Base-by-base conservation (phyloP, 2,797 vertebrate genomes). In the Brachyalestes nurse region DNA sequence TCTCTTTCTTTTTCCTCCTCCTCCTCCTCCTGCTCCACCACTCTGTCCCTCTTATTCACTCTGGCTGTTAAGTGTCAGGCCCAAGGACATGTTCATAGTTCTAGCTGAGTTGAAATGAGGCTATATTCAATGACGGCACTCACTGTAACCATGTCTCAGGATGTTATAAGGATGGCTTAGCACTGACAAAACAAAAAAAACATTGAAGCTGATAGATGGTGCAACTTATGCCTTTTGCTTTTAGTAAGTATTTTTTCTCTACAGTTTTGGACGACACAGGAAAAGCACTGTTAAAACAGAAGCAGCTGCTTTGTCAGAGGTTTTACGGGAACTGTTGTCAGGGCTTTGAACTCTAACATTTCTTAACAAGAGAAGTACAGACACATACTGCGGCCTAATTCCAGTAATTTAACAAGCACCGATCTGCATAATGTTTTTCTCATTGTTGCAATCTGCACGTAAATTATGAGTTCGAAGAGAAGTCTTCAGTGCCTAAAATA, bases 381-480 rank as follows among this genome's bases (percentile, higher is more conserved):
- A 84, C 83, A 82, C 28, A 34, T 61, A 75, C 75, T 80, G 81
- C 74, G 42, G 83, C 78, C 34, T 82, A 77, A 89, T 85, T 82
- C 78, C 51, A 72, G 75, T 70, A 72, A 87, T 7, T 79, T 28
- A 55, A 84, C 42, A 77, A 71, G 67, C 58, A 78, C 53, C 42
- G 47, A 82, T 81, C 55, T 75, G 17, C 55, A 76, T 71, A 62
- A 70, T 28, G 55, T 77, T 72, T 51, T 77, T 57, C 61, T 51
- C 23, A 51, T 40, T 67, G 19, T 28, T 62, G 28, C 58, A 67
- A 75, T 84, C 42, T 61, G 51, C 80, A 77, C 67, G 79, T 76
- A 67, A 57, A 58, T 73, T 55, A 61, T 28, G 19, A 9, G 7
- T 69, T 53, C 14, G 34, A 47, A 49, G 23, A 47, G 40, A 5